Evolutionary conservation across 2,888 invertebrate species (phyloP), one percentile per base, ranked within the genome.

Genomic region (Notocelia uddmanniana): DNA sequence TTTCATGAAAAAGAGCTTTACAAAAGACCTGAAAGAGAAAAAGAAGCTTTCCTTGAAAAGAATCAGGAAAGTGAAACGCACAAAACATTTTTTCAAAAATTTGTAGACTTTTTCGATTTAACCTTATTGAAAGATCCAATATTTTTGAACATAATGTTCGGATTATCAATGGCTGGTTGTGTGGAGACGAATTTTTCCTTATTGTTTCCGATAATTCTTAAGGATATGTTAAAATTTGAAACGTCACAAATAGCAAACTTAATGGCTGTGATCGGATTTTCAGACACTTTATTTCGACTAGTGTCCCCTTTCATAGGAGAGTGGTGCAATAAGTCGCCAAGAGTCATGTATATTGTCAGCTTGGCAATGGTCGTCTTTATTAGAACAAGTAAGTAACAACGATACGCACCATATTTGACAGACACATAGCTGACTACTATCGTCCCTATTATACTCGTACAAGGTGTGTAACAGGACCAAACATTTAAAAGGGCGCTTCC

Each of bases 161-260:
- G 96, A 18, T 88, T 96, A 83, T 95, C 96, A 0, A 83, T 96
- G 45, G 96, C 96, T 0, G 93, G 96, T 9, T 95, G 96, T 79
- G 96, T 96, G 0, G 96, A 96, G 83, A 93, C 95, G 0, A 96
- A 96, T 80, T 96, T 96, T 81, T 95, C 96, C 0, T 82, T 96
- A 15, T 80, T 96, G 60, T 92, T 95, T 6, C 96, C 96, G 2
- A 95, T 96, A 60, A 96, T 96, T 72, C 85, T 96, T 19, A 92
- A 91, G 55, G 96, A 96, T 77, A 94, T 95, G 88, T 83, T 95
- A 82, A 81, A 93, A 23, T 94, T 96, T 77, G 87, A 91, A 41
- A 96, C 94, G 0, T 80, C 89, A 8, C 87, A 95, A 76, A 96
- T 95, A 66, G 96, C 96, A 0, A 91, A 89, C 23, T 85, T 96